Conservation (phyloP, 2,797 vertebrate species). For the Emys orbicularis region DNA sequence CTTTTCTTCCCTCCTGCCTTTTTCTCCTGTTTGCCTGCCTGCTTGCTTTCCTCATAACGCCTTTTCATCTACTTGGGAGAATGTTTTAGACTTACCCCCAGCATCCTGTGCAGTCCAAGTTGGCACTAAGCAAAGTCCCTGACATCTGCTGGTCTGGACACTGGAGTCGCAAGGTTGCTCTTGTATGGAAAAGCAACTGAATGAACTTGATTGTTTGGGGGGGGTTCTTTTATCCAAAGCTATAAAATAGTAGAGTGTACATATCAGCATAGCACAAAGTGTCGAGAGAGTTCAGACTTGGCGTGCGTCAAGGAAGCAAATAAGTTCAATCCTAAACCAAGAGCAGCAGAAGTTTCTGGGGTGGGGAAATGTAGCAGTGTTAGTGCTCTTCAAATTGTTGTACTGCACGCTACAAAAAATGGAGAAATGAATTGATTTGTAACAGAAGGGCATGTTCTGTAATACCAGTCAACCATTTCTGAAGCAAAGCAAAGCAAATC, state of each 20-base stretch:
- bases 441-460: neutral
- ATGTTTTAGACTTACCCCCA: neutral
- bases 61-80: neutral
- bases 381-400: neutral
- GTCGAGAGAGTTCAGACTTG: neutral
- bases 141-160: neutral
- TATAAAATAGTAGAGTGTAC: neutral
- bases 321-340: neutral
- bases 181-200: fast-evolving
- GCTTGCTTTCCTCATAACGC: conserved; percentile 17
- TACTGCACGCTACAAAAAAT: neutral
- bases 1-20: neutral
- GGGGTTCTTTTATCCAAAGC: neutral
- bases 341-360: neutral
- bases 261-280: neutral
- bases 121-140: neutral
- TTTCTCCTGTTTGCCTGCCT: neutral
- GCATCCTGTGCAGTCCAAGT: neutral
- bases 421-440: neutral
- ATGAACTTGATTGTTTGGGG: neutral
- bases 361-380: neutral
- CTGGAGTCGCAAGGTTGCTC: neutral
- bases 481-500: neutral
- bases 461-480: neutral
- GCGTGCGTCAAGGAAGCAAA: neutral